Evolutionary conservation across 2,888 invertebrate genomes (phyloP).

Genomic region (Nomada ruficornis): DNA sequence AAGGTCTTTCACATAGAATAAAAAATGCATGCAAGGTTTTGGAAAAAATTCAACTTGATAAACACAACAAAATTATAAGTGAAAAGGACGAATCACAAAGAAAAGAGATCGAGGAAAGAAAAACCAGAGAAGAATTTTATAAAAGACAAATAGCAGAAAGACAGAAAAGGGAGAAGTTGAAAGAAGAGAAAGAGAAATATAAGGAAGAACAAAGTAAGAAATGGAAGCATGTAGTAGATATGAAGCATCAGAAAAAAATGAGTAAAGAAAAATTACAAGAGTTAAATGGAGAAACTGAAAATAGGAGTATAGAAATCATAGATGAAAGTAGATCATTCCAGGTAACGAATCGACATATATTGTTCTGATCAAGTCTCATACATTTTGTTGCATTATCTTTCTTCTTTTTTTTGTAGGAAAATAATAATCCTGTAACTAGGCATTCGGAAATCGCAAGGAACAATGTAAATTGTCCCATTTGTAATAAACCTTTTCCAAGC

Average conservation of each 20-base stretch:
- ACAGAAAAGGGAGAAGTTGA: constrained; percentile 24
- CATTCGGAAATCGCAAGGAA: constrained; percentile 34
- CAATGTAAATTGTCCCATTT: constrained; percentile 76
- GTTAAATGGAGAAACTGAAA: constrained; percentile 22
- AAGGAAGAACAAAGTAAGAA: constrained; percentile 46
- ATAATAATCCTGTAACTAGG: constrained; percentile 11
- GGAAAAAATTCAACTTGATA: constrained; percentile 37
- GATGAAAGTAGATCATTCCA: constrained; percentile 32
- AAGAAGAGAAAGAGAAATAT: constrained; percentile 33
- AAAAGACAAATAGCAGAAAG: constrained; percentile 40
- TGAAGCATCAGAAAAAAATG: constrained; percentile 5
- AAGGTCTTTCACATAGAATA: constrained; percentile 42
- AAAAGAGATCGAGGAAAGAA: constrained; percentile 49
- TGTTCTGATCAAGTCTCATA: constrained; percentile 1
- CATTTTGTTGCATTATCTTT: background rate
- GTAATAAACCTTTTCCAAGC: constrained; percentile 69
- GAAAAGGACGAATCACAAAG: constrained; percentile 41
- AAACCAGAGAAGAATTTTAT: constrained; percentile 49
- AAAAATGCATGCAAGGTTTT: constrained; percentile 47
- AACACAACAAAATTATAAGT: constrained; percentile 51
- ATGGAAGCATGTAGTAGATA: constrained; percentile 38
- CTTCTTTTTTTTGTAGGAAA: constrained; percentile 42
- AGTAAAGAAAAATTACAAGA: constrained; percentile 6
- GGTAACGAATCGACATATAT: constrained; percentile 35
- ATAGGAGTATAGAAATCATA: constrained; percentile 27